Evolutionary conservation across 2,797 vertebrate genomes (phyloP), one percentile per base, ranked within the genome.

Genomic region (Ctenopoma kingsleyae): DNA sequence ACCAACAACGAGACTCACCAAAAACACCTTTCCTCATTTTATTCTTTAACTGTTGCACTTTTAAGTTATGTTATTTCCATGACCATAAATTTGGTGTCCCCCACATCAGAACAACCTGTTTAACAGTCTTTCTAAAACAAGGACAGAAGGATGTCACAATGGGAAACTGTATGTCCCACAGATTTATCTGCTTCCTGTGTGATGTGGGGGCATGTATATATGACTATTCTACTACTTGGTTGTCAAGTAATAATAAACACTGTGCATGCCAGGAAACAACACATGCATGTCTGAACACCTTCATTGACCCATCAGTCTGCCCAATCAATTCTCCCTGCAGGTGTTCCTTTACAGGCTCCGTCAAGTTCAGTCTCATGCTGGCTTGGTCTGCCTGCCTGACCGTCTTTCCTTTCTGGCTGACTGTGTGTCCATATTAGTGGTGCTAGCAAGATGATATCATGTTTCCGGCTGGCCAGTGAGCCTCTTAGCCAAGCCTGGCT

Each of bases 361-460:
- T 74, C 73, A 79, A 50, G 77, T 7, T 25, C 61, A 44, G 67
- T 51, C 70, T 67, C 47, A 22, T 8, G 16, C 50, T 3, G 22
- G 25, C 70, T 76, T 40, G 1, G 38, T 13, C 59, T 52, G 47
- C 12, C 63, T 47, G 25, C 13, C 50, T 20, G n/a, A 12, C 47
- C 49, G 40, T 23, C 41, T 44, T 13, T 66, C 77, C 41, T 44
- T 13, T 64, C 79, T 68, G 53, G 50, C 64, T 55, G 47, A 41
- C 66, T 47, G 54, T 76, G 59, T 63, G 71, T 84, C 66, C 78
- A 72, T 78, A 74, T 87, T 73, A 71, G 76, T 36, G 70, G 62
- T 25, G 72, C 80, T 69, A 68, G 81, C 47, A 36, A 86, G 89
- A 88, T 89, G 84, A 89, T 89, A 92, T 91, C 88, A 86, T 87